Base-by-base conservation (phyloP, 2,888 invertebrate species). In the Gnatocerus cornutus region DNA sequence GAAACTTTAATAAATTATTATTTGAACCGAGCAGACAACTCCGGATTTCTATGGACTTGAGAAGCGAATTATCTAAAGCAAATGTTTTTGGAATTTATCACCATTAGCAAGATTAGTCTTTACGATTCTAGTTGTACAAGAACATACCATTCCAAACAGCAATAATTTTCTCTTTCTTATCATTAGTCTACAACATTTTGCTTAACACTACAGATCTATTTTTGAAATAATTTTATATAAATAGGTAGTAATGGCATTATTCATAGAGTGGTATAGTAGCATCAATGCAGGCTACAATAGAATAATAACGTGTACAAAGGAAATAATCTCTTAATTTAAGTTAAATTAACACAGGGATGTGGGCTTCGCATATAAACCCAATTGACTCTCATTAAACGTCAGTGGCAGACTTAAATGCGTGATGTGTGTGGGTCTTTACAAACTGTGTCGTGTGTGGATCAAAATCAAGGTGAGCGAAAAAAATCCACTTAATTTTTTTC, bases 271-370 rank as follows among this genome's bases (percentile, higher is more conserved):
- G 71, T 73, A 74, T 69, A 68, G 71, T 67, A 73, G 74, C 74
- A 71, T 74, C 73, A 78, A 75, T 70, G 75, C 71, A 72, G 66
- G 65, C 76, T 72, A 81, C 83, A 84, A 85, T 84, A 84, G 84
- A 83, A 85, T 84, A 85, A 85, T 85, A 83, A 83, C 83, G 80
- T 82, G 82, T 80, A 83, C 83, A 84, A 85, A 85, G 85, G 85
- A 85, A 85, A 85, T 84, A 85, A 85, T 85, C 85, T 85, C 85
- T 85, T 84, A 85, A 85, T 85, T 85, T 85, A 85, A 84, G 79
- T 83, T 84, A 83, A 85, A 84, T 84, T 83, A 82, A 83, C 81
- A 79, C 78, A 82, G 83, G 83, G 84, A 84, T 85, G 85, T 85
- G 85, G 85, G 85, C 81, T 83, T 80, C 81, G 80, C 82, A 84